These are phyloP conservation scores for Stictonetta naevosa DNA, from an alignment of 2,113 vertebrate genomes.

Conservation along the genomic window DNA sequence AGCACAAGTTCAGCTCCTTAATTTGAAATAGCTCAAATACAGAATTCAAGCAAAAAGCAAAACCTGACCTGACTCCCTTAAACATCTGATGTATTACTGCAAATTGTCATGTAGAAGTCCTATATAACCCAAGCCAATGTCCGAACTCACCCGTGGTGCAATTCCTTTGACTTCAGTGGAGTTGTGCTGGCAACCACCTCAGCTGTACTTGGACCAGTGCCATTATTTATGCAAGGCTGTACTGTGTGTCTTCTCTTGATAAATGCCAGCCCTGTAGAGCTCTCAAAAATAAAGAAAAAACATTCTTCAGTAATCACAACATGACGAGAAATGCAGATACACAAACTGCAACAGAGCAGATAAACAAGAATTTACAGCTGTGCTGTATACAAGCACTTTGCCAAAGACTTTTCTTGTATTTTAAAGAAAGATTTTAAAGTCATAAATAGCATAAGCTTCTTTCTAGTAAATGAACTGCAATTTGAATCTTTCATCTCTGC, in stretches of 20 bases:
- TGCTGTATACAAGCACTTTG: neutral
- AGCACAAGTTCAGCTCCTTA: neutral
- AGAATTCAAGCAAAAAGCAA: neutral
- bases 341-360: constrained; percentile 29
- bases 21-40: neutral
- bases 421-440: neutral
- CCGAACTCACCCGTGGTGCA: neutral
- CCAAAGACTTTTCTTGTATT: neutral
- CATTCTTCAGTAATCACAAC: constrained; percentile 37
- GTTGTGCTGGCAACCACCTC: constrained; percentile 37
- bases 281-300: neutral
- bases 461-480: neutral
- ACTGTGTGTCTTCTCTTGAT: constrained; percentile 54
- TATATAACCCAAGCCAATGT: neutral
- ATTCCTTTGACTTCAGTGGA: constrained; percentile 22
- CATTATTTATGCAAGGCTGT: constrained; percentile 44
- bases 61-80: neutral
- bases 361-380: constrained; percentile 52
- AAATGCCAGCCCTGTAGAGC: constrained; percentile 34
- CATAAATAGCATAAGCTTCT: neutral
- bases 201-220: constrained; percentile 19
- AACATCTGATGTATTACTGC: neutral
- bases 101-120: neutral
- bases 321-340: neutral
- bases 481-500: neutral